phyloP scores from a whole-genome alignment of 2,888 invertebrate genomes.

The Penaeus monodon region DNA sequence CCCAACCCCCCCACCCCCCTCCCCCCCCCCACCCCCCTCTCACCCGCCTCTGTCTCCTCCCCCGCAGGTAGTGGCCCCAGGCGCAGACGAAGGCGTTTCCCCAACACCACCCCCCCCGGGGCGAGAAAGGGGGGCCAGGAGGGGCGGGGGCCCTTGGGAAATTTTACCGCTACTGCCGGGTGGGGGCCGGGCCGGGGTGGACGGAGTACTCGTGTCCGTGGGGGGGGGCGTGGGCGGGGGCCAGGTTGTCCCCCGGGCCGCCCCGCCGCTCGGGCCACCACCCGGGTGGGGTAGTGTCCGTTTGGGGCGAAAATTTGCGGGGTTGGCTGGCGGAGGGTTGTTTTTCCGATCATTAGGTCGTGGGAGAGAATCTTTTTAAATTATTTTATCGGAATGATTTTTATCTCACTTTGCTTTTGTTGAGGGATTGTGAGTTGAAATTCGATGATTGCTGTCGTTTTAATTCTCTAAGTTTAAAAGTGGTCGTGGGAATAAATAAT shows the following conservation, averaged over 20 bases:
- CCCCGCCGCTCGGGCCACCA: conserved; percentile 26
- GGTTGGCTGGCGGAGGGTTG: not conserved
- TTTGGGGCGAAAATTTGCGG: not conserved
- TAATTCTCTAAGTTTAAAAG: too few relatives aligned
- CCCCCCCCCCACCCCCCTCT: too few relatives aligned
- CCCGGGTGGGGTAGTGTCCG: conserved; percentile 42
- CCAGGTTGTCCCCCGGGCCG: conserved; percentile 33
- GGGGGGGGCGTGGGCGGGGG: conserved; percentile 41
- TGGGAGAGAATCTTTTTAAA: too few relatives aligned
- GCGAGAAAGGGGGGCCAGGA: not conserved
- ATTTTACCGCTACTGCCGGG: conserved; percentile 42
- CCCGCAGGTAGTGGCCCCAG: not conserved
- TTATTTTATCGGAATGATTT: too few relatives aligned
- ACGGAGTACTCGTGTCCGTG: conserved; percentile 48
- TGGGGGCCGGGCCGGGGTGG: conserved; percentile 35
- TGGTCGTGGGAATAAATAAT: too few relatives aligned
- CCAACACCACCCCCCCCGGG: not conserved
- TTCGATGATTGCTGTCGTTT: too few relatives aligned
- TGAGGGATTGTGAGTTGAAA: too few relatives aligned
- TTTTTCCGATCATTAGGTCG: too few relatives aligned
- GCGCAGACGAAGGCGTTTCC: not conserved
- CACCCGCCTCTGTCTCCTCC: not conserved
- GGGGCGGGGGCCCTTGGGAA: not conserved
- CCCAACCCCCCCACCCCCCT: too few relatives aligned
- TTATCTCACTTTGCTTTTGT: too few relatives aligned